Evolutionary conservation across 2,113 vertebrate species (phyloP).

Genomic region (Ibidorhyncha struthersii): DNA sequence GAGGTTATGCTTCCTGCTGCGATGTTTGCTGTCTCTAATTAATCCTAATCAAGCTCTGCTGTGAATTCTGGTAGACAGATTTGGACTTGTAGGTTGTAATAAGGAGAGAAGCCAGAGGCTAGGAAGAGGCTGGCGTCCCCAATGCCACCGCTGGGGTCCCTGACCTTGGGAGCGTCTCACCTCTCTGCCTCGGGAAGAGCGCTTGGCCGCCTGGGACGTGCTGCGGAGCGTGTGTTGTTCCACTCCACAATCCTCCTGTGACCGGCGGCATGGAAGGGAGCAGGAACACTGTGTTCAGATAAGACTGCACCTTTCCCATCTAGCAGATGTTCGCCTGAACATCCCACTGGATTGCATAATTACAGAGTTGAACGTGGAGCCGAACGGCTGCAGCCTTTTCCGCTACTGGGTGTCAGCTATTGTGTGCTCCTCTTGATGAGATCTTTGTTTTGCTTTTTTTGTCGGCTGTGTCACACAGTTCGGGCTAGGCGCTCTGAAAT

Average conservation of each 20-base stretch:
- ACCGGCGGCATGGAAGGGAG: not conserved
- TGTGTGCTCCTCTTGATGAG: not conserved
- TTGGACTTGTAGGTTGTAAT: not conserved
- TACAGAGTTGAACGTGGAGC: not conserved
- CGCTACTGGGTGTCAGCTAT: not conserved
- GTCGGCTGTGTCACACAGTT: not conserved
- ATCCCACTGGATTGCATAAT: conserved; percentile 26
- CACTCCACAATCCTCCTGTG: not conserved
- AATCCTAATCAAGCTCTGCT: not conserved
- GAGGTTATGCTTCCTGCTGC: not conserved
- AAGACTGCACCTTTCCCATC: conserved; percentile 29
- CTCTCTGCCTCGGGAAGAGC: not conserved
- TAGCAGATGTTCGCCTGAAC: not conserved
- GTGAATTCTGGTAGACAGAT: not conserved
- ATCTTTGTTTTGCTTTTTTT: not conserved
- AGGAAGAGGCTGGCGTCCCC: not conserved
- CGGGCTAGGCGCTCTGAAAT: not conserved
- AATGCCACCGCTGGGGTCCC: rapidly evolving
- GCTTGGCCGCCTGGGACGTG: not conserved
- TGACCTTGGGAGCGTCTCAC: not conserved
- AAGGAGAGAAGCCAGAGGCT: not conserved
- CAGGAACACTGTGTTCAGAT: conserved; percentile 27
- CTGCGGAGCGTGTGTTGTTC: not conserved
- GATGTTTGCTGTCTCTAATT: not conserved
- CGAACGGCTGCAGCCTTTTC: not conserved